A percentile compares a stretch with the other conserved stretches of the same genome.
phyloP scores from a whole-genome alignment of 2,113 vertebrate genomes.

The Albula glossodonta region DNA sequence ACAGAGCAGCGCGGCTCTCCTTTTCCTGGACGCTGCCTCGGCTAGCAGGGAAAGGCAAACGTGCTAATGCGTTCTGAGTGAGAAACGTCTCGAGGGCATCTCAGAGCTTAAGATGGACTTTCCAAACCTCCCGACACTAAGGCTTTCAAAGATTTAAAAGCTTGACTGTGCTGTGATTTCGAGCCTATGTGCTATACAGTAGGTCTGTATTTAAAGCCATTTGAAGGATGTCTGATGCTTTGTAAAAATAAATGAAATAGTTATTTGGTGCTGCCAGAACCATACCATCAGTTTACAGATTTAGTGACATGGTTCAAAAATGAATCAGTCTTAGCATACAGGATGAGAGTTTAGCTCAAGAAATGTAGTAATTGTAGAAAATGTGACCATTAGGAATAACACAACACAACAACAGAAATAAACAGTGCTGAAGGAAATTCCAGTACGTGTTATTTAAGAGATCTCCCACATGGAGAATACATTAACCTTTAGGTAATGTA shows the following conservation, averaged over 20 bases:
- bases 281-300: background rate
- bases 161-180: background rate
- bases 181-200: background rate
- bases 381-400: background rate
- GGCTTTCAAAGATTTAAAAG: background rate
- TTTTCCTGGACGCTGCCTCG: background rate
- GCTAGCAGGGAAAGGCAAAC: background rate
- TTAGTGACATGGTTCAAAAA: background rate
- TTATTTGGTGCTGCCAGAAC: background rate
- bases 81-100: background rate
- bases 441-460: background rate
- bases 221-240: background rate
- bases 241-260: background rate
- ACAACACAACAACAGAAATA: background rate
- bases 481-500: background rate
- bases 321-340: background rate
- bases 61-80: background rate
- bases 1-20: background rate
- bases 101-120: background rate
- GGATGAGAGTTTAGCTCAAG: background rate
- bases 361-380: background rate
- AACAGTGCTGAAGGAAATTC: background rate
- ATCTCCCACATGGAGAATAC: background rate
- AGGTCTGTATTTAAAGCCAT: background rate
- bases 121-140: background rate